A percentile compares a stretch with the other conserved stretches of the same genome.
Conservation (phyloP, 2,888 invertebrate species). For the Pseudococcus jackbeardsleyi region DNA sequence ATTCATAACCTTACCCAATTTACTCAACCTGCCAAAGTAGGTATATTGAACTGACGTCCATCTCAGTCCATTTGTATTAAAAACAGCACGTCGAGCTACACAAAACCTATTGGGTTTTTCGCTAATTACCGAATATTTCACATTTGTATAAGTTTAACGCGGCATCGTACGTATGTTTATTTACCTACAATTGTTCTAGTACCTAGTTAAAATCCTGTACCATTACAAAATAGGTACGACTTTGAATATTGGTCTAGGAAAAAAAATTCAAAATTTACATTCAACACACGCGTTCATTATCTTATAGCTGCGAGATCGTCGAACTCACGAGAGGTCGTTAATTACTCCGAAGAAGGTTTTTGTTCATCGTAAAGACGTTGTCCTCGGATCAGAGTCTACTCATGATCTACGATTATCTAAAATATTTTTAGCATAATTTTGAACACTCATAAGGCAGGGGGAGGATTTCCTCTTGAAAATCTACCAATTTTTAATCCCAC, state of each 20-base stretch:
- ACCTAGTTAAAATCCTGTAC: neutral
- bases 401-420: neutral
- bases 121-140: neutral
- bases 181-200: neutral
- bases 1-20: no score
- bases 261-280: neutral
- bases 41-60: neutral
- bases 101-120: neutral
- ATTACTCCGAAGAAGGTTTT: conserved; percentile 19
- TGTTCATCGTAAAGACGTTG: neutral
- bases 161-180: neutral
- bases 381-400: neutral
- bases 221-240: neutral
- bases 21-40: neutral
- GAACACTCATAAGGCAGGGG: no score
- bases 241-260: neutral
- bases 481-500: neutral
- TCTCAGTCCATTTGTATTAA: neutral
- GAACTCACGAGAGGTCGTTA: conserved; percentile 29
- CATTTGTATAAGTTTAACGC: neutral
- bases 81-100: neutral
- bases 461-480: neutral
- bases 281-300: conserved; percentile 25
- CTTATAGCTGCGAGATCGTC: conserved; percentile 12
- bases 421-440: no score